Conservation (phyloP, 2,888 invertebrate genomes). For the Candidula unifasciata region DNA sequence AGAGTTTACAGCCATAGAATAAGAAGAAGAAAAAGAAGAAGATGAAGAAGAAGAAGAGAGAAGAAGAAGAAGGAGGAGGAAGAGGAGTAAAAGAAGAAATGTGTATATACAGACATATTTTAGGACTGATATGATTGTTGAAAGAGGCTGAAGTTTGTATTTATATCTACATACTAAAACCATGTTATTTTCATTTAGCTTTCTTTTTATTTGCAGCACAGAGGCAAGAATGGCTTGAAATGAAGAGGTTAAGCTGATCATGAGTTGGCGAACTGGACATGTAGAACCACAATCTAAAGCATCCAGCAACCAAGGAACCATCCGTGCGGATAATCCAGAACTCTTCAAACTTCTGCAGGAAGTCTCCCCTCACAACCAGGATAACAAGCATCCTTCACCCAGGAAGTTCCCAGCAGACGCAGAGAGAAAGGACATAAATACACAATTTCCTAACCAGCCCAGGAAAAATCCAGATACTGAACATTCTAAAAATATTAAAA, state of each 20-base stretch:
- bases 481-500: constrained; percentile 5
- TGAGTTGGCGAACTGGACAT: constrained; percentile 18
- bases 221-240: constrained; percentile 1
- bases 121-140: too few species aligned
- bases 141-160: background rate
- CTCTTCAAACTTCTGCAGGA: constrained; percentile 50
- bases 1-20: too few species aligned
- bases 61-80: too few species aligned
- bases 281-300: constrained; percentile 3
- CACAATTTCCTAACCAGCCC: background rate
- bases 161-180: background rate
- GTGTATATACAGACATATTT: too few species aligned
- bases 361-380: constrained; percentile 18
- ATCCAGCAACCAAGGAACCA: constrained; percentile 45
- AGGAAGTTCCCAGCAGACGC: background rate
- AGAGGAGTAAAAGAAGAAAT: too few species aligned
- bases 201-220: background rate
- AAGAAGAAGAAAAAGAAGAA: too few species aligned
- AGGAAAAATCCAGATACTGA: background rate
- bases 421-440: background rate
- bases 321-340: constrained; percentile 53
- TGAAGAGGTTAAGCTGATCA: constrained; percentile 22
- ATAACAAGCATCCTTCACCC: background rate
- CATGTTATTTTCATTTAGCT: background rate
- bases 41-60: too few species aligned